Percentiles rank a stretch among this genome's conserved stretches.
These are phyloP conservation scores for Lycorma delicatula DNA, from an alignment of 1,140 invertebrate species.

Conservation along the genomic window DNA sequence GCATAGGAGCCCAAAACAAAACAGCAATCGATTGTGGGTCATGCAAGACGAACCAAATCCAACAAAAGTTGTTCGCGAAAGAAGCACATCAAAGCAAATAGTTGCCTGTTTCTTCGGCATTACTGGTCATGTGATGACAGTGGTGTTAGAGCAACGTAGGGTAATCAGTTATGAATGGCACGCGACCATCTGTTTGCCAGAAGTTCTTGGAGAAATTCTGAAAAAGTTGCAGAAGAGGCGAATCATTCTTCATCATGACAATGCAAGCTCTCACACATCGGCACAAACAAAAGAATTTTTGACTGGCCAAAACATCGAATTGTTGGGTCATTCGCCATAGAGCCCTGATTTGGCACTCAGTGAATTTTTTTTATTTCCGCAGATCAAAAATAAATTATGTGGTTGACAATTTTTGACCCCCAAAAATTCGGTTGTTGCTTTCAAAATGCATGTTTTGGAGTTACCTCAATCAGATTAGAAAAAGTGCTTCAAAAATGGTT, in stretches of 20 bases:
- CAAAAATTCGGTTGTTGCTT: slow-evolving; percentile 28
- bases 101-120: slow-evolving; percentile 20
- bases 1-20: slow-evolving; percentile 29
- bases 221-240: slow-evolving; percentile 21
- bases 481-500: slow-evolving; percentile 31
- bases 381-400: slow-evolving; percentile 33
- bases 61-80: slow-evolving; percentile 28
- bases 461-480: slow-evolving; percentile 30
- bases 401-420: slow-evolving; percentile 32
- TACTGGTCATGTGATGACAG: slow-evolving; percentile 14
- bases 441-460: slow-evolving; percentile 33
- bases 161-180: slow-evolving; percentile 25
- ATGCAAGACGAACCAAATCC: slow-evolving; percentile 29
- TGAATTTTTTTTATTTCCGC: slow-evolving; percentile 37
- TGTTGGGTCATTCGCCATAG: slow-evolving; percentile 40
- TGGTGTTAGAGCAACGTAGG: slow-evolving; percentile 19
- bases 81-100: slow-evolving; percentile 24
- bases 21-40: slow-evolving; percentile 26
- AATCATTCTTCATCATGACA: slow-evolving; percentile 32
- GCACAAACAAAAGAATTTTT: slow-evolving; percentile 25
- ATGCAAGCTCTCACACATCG: slow-evolving; percentile 25
- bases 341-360: slow-evolving; percentile 38
- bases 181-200: slow-evolving; percentile 30
- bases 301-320: slow-evolving; percentile 26
- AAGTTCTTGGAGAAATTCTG: slow-evolving; percentile 21